Evolutionary conservation across 2,113 vertebrate genomes (phyloP).

Genomic region (Xenotilapia caudafasciata): DNA sequence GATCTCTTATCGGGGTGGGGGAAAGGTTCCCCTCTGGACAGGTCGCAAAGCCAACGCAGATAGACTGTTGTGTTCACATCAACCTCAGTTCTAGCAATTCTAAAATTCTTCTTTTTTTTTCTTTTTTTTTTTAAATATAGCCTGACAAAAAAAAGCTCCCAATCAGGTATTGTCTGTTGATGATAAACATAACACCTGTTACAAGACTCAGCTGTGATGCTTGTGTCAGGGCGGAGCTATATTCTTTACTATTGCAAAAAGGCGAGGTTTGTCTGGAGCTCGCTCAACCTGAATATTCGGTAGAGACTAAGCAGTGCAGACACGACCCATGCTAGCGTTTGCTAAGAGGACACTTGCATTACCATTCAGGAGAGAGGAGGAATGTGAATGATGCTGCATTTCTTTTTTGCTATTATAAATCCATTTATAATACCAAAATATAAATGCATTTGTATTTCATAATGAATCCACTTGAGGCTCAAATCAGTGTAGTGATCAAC

Average conservation of each 20-base stretch:
- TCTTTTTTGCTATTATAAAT: not conserved
- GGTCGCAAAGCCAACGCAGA: not conserved
- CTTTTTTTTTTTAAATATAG: not conserved
- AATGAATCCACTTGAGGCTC: not conserved
- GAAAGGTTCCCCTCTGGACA: not conserved
- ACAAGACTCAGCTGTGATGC: not conserved
- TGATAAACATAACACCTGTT: not conserved
- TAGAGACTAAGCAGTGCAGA: not conserved
- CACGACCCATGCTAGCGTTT: not conserved
- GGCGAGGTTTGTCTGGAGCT: not conserved
- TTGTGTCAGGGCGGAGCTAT: not conserved
- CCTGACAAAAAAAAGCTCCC: not conserved
- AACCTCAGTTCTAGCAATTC: not conserved
- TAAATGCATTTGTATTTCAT: not conserved
- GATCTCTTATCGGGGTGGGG: not conserved
- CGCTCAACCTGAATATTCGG: not conserved
- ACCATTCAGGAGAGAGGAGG: not conserved
- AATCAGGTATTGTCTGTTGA: not conserved
- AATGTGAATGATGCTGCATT: not conserved
- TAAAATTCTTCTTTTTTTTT: rapidly evolving
- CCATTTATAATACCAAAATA: not conserved
- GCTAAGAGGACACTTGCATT: not conserved
- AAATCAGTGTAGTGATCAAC: not conserved
- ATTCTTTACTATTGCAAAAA: not conserved
- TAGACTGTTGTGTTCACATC: not conserved